Evolutionary conservation across 2,113 vertebrate species (phyloP).

Genomic region (Isurus oxyrinchus): DNA sequence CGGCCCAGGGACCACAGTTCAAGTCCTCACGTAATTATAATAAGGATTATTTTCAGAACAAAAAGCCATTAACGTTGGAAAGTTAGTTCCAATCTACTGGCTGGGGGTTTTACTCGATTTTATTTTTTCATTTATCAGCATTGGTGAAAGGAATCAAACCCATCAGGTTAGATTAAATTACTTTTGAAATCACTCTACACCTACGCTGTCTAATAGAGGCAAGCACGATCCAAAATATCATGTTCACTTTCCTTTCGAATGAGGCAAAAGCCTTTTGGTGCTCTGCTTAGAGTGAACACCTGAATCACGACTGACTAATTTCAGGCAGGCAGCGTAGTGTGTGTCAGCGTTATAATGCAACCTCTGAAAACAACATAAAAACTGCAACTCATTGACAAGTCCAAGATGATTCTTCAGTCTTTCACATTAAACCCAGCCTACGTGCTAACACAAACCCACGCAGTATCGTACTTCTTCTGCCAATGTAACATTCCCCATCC

Average conservation of each 20-base stretch:
- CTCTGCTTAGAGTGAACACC: neutral
- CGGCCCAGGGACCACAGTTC: too few relatives aligned
- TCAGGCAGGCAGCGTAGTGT: neutral
- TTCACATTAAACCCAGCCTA: neutral
- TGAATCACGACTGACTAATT: conserved; percentile 12
- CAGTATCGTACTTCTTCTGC: neutral
- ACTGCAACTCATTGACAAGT: neutral
- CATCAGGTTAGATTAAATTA: neutral
- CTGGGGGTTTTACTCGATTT: neutral
- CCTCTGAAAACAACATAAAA: conserved; percentile 4
- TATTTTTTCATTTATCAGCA: neutral
- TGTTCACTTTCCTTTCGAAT: neutral
- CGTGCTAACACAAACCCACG: neutral
- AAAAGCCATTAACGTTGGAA: too few relatives aligned
- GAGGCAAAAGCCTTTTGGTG: neutral
- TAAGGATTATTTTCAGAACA: neutral
- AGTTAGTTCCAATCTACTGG: neutral
- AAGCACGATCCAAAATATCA: neutral
- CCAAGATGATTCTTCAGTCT: neutral
- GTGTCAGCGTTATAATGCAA: neutral
- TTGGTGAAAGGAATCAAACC: neutral
- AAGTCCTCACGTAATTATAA: too few relatives aligned
- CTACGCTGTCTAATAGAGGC: neutral
- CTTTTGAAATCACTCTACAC: conserved; percentile 14
- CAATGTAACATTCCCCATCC: neutral